Base-by-base conservation (phyloP, 2,888 invertebrate species). In the Pseudolycoriella hygida region DNA sequence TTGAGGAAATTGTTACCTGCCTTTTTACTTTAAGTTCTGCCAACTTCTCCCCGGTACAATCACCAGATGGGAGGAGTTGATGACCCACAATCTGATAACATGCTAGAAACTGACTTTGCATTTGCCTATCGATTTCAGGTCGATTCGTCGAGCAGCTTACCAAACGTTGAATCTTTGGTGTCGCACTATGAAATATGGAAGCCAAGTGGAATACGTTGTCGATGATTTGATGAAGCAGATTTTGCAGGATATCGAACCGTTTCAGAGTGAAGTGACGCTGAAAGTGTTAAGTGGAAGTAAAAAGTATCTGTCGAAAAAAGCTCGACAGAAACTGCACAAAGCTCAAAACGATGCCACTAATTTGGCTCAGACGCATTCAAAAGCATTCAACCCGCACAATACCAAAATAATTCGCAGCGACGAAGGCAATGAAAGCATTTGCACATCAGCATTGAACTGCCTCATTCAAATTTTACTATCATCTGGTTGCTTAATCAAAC, bases 291-390 rank as follows among this genome's bases (percentile, higher is more conserved):
- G 53, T 15, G 59, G 58, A 11, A 50, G 55, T 3, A 54, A 53
- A 15, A 60, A 58, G 40, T 54, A 58, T 44, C 54, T 60, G 53
- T 57, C 59, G 1, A 60, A 60, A 46, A 60, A 58, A 48, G 57
- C 58, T 3, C 52, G 57, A n/a, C 54, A 56, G 11, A 54, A 56
- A 44, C 45, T 60, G 12, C 55, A 58, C n/a, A 59, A 56, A 45
- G 53, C 56, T 0, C 57, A 59, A 51, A 56, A 60, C 49, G 57
- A 58, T 12, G 51, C 55, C 43, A 54, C 57, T 2, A 54, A 57
- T 41, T 50, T 58, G 14, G 47, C 51, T 4, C 54, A 58, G 50
- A 49, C 48, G 1, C 52, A 55, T 48, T 52, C 56, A 1, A 54
- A 53, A 43, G 37, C 44, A 3, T 47, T 50, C 43, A 51, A 53